Evolutionary conservation across 2,113 vertebrate genomes (phyloP).

Genomic region (Cryptotis parvus): DNA sequence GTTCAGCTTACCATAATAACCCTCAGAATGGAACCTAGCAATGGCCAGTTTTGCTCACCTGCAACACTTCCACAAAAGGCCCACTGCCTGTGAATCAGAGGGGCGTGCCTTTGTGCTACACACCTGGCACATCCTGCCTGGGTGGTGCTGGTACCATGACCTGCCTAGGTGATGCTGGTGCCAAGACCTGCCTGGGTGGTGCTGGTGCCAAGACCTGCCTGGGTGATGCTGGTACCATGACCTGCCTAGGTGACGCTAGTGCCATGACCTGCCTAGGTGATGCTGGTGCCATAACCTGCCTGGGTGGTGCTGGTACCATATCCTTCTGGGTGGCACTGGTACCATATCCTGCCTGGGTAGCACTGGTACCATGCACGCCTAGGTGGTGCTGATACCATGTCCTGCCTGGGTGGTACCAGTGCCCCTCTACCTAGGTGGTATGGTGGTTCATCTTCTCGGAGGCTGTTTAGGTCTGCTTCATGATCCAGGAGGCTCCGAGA

Average conservation of each 20-base stretch:
- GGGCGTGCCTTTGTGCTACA: rapidly evolving
- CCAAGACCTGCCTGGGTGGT: background rate
- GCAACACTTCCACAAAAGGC: background rate
- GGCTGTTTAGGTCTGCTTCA: background rate
- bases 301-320: rapidly evolving
- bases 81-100: background rate
- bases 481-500: background rate
- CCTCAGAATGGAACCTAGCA: background rate
- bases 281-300: too few relatives aligned
- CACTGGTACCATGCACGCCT: too few relatives aligned
- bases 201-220: background rate
- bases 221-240: background rate
- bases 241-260: too few relatives aligned
- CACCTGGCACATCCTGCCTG: background rate
- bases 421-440: too few relatives aligned
- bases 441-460: background rate
- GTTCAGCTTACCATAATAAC: background rate
- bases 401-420: too few relatives aligned
- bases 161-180: background rate
- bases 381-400: too few relatives aligned
- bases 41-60: background rate
- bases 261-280: too few relatives aligned
- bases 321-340: background rate
- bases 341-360: background rate
- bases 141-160: background rate